These are phyloP conservation scores for Cichladusa arquata DNA, from an alignment of 2,113 vertebrate genomes.

Conservation along the genomic window DNA sequence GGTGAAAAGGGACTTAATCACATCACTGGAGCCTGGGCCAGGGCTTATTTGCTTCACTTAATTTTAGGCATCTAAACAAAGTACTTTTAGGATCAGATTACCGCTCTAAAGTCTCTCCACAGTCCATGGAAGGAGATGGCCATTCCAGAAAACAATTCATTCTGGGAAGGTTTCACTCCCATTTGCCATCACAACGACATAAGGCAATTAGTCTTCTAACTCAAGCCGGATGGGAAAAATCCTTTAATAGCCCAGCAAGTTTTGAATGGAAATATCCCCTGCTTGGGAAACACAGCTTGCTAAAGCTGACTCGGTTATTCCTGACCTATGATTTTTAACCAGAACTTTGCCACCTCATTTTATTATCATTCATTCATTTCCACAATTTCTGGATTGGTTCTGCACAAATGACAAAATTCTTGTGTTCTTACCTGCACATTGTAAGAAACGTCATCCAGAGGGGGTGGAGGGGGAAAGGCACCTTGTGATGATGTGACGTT, in stretches of 20 bases:
- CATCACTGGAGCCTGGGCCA: not conserved
- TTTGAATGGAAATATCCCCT: conserved; percentile 50
- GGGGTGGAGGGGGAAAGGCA: conserved; percentile 74
- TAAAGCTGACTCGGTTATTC: conserved; percentile 1
- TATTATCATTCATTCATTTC: not conserved
- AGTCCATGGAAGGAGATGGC: conserved; percentile 22
- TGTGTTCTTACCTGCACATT: conserved; percentile 64
- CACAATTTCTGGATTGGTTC: not conserved
- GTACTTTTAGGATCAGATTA: conserved; percentile 44
- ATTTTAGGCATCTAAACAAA: conserved; percentile 44
- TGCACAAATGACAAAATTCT: not conserved
- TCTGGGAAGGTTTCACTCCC: conserved; percentile 41
- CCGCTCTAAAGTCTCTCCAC: conserved; percentile 23
- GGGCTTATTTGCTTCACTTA: conserved; percentile 4
- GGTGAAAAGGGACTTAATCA: not conserved
- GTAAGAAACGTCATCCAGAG: conserved; percentile 51
- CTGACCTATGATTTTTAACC: not conserved
- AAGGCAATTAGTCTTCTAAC: conserved; percentile 50
- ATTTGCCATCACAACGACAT: not conserved
- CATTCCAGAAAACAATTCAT: conserved; percentile 56
- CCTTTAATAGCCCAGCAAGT: conserved; percentile 37
- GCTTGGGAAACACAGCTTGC: conserved; percentile 38
- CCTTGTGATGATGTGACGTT: conserved; percentile 63
- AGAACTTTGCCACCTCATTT: not conserved
- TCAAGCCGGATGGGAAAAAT: conserved; percentile 59